These are phyloP conservation scores for Styela clava DNA, from an alignment of 23 tunicate genomes.

Conservation along the genomic window DNA sequence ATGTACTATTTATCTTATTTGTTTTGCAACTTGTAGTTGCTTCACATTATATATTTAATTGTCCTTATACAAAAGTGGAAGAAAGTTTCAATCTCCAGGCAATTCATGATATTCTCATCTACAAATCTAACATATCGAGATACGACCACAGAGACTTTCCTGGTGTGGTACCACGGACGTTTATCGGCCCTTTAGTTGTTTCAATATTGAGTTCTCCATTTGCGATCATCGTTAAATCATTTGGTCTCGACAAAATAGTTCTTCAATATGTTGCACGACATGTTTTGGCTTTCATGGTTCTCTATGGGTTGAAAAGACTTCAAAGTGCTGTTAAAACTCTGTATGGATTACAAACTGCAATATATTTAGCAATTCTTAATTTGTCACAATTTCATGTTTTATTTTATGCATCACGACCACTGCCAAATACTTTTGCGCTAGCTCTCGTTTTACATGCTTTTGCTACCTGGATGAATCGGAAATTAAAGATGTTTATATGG, in stretches of 20 bases:
- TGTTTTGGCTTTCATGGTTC: slow-evolving; percentile 37
- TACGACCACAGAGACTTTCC: slow-evolving; percentile 90
- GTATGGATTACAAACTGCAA: slow-evolving; percentile 35
- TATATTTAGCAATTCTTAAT: slow-evolving; percentile 38
- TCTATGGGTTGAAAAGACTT: slow-evolving; percentile 43
- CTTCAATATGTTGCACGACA: slow-evolving; percentile 57
- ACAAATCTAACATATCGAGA: slow-evolving; percentile 40
- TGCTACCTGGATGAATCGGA: slow-evolving; percentile 56
- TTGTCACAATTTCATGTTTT: slow-evolving; percentile 79
- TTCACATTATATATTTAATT: slow-evolving; percentile 24
- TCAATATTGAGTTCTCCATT: slow-evolving; percentile 40
- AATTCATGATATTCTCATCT: slow-evolving; percentile 73
- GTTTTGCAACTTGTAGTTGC: background rate
- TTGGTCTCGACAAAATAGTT: slow-evolving; percentile 23
- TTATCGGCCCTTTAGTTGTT: slow-evolving; percentile 73
- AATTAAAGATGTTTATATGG: slow-evolving; percentile 51
- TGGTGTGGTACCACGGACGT: slow-evolving; percentile 92
- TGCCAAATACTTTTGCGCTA: slow-evolving; percentile 83
- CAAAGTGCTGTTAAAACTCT: slow-evolving; percentile 19
- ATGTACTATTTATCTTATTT: background rate
- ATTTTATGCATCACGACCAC: slow-evolving; percentile 79
- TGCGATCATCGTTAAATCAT: background rate
- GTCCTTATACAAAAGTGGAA: slow-evolving; percentile 95
- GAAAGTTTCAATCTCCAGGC: slow-evolving; percentile 95
- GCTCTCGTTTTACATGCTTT: slow-evolving; percentile 47